A percentile compares a stretch with the other conserved stretches of the same genome.
Evolutionary conservation across 2,888 invertebrate species (phyloP).

Genomic region (Parthenolecanium corni): DNA sequence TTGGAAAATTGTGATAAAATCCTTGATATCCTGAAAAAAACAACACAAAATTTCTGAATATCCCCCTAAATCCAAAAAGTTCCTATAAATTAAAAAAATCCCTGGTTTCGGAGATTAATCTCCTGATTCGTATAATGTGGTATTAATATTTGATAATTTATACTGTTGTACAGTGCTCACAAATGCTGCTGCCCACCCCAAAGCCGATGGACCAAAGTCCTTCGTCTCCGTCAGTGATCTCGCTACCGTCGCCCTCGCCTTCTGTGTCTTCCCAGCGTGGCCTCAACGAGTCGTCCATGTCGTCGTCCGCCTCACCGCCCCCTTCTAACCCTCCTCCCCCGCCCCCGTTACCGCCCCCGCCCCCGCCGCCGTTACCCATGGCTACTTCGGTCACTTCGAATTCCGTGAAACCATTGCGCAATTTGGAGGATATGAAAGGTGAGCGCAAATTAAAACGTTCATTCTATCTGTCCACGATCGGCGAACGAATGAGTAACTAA

Average conservation of each 20-base stretch:
- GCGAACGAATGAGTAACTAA: too few relatives aligned
- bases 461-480: too few relatives aligned
- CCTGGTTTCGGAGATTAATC: too few relatives aligned
- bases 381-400: not conserved
- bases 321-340: constrained; percentile 40
- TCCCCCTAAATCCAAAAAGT: too few relatives aligned
- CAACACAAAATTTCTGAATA: too few relatives aligned
- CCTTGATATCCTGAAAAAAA: too few relatives aligned
- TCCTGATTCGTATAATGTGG: too few relatives aligned
- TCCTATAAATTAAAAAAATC: too few relatives aligned
- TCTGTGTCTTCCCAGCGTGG: constrained; percentile 35
- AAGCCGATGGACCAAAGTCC: constrained; percentile 40
- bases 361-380: constrained; percentile 31
- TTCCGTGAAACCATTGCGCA: constrained; percentile 43
- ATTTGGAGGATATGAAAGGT: constrained; percentile 86
- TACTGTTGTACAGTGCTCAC: constrained; percentile 47
- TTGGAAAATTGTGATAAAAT: too few relatives aligned
- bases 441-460: constrained; percentile 25
- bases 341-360: constrained; percentile 32
- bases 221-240: constrained; percentile 45
- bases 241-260: constrained; percentile 47
- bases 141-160: not conserved
- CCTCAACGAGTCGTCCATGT: constrained; percentile 36
- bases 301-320: constrained; percentile 40
- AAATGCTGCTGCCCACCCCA: constrained; percentile 65